phyloP scores from a whole-genome alignment of 2,113 vertebrate genomes.

The Ondatra zibethicus region DNA sequence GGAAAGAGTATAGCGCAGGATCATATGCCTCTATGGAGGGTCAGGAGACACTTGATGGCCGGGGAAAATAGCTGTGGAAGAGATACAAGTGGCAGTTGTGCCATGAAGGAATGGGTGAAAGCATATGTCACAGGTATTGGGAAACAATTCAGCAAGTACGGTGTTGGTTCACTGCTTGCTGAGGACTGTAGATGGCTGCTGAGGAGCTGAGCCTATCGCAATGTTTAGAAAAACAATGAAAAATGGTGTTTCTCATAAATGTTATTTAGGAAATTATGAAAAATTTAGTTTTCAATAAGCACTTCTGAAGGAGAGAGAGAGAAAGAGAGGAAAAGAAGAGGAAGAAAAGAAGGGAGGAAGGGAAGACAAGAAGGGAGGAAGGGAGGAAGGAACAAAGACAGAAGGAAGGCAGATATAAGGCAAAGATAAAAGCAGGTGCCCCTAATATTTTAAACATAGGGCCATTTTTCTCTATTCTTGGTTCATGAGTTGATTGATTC shows the following conservation, averaged over 20 bases:
- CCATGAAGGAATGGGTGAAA: background rate
- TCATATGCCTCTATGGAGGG: background rate
- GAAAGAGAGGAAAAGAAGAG: background rate
- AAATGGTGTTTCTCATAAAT: background rate
- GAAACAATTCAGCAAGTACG: background rate
- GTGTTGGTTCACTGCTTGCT: background rate
- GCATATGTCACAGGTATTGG: background rate
- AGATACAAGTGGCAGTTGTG: background rate
- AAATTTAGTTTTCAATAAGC: constrained; percentile 21
- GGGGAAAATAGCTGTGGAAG: background rate
- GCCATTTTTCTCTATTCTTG: background rate
- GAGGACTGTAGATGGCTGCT: background rate
- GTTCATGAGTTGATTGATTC: background rate
- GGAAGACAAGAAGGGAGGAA: accelerated
- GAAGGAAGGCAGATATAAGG: background rate
- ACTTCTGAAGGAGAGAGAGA: background rate
- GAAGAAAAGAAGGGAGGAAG: accelerated
- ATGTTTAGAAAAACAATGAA: background rate
- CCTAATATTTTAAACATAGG: background rate
- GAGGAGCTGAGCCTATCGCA: background rate
- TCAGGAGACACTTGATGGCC: background rate
- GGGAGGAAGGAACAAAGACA: too few relatives aligned
- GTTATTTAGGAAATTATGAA: background rate
- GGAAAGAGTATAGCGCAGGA: background rate
- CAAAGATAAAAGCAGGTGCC: background rate